Base-by-base conservation (phyloP, 2,888 invertebrate genomes). In the Frankliniella intonsa region DNA sequence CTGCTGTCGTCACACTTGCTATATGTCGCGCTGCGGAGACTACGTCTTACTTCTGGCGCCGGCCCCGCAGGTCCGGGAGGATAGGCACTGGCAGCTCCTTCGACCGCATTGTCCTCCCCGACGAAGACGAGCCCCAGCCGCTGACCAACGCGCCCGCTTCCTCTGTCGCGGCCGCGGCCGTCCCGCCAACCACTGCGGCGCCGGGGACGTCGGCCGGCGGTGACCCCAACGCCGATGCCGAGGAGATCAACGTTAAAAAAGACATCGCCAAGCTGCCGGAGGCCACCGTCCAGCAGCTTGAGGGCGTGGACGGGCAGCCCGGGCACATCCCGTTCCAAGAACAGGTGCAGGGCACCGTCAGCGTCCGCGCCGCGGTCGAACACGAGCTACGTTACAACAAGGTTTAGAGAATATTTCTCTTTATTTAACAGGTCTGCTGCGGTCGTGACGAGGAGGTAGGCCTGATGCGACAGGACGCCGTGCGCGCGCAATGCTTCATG, bases 321-420 rank as follows among this genome's bases (percentile, higher is more conserved):
- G 69, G 69, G 12, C 25, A 76, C 25, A 76, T 76, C 11, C 69
- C 69, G 22, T 76, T 76, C 69, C 69, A 76, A 25, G 69, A 76
- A 76, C 69, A 76, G 69, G 69, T 76, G n/a, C 62, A 62, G 38
- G 38, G 38, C 38, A 38, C 38, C 38, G 38, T 5, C 38, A 2
- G 38, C 38, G 38, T 38, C 38, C 38, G 38, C 3, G 38, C 38
- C 3, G 5, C 3, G 5, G 38, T 3, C 38, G 5, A 38, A 38
- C 38, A 3, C 5, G 38, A 3, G 38, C 38, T 38, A 38, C 38
- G 38, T 2, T 5, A n/a, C n/a, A n/a, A n/a, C n/a, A n/a, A 38
- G 38, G 38, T 38, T 38, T 38, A 3, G 38, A 38, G 38, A 38
- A 38, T 38, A 5, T 38, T 38, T 5, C 5, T 38, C 38, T 38